Percentiles rank a stretch among this genome's conserved stretches.
Evolutionary conservation across 2,888 invertebrate genomes (phyloP).

Genomic region (Hermodice carunculata): DNA sequence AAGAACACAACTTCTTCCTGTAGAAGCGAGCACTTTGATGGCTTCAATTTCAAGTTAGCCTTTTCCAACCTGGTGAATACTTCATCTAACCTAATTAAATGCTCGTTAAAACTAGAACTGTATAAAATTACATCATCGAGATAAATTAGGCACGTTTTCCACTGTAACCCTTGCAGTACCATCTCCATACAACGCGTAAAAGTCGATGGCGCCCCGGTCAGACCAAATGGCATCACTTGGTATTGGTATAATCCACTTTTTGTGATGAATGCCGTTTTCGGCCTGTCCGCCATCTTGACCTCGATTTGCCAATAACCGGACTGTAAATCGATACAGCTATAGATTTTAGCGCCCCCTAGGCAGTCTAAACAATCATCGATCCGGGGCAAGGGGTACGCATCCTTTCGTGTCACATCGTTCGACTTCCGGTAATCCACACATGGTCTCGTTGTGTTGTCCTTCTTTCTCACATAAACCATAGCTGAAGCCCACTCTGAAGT

Average conservation of each 20-base stretch:
- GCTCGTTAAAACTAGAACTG: slow-evolving; percentile 7
- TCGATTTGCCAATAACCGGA: slow-evolving; percentile 27
- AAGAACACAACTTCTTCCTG: neutral
- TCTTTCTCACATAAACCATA: slow-evolving; percentile 1
- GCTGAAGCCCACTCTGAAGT: slow-evolving; percentile 2
- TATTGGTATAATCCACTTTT: slow-evolving; percentile 21
- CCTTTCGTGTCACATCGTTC: neutral
- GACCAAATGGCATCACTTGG: slow-evolving; percentile 27
- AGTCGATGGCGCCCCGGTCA: slow-evolving; percentile 22
- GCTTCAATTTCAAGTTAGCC: slow-evolving; percentile 1
- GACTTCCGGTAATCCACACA: neutral
- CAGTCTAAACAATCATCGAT: slow-evolving; percentile 1
- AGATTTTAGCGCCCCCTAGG: slow-evolving; percentile 7
- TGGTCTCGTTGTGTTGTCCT: neutral
- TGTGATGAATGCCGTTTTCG: slow-evolving; percentile 24
- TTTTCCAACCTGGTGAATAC: slow-evolving; percentile 14
- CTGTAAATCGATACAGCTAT: slow-evolving; percentile 16
- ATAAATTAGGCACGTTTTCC: slow-evolving; percentile 27
- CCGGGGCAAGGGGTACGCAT: neutral
- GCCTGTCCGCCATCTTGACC: neutral
- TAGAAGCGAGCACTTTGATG: neutral
- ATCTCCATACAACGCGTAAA: slow-evolving; percentile 27
- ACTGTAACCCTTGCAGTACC: neutral
- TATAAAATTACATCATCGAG: slow-evolving; percentile 24
- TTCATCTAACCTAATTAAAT: slow-evolving; percentile 1